Conservation (phyloP, 2,888 invertebrate species). For the Rotaria sp. region DNA sequence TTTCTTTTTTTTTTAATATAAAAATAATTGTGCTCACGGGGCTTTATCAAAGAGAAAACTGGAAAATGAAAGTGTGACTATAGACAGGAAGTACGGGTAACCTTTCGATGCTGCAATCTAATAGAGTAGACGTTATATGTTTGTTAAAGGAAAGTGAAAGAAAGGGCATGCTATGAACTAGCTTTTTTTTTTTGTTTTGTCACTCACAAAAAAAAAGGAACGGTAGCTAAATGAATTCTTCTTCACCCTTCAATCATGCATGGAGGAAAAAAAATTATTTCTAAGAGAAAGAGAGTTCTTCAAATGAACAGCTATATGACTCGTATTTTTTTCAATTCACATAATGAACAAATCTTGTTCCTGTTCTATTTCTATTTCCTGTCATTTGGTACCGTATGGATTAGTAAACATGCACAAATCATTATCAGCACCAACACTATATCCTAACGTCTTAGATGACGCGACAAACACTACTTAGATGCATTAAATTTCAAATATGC, state of each 20-base stretch:
- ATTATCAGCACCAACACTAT: not conserved
- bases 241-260: not conserved
- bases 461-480: not conserved
- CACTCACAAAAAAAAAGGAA: not conserved
- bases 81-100: not conserved
- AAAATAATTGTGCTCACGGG: not conserved
- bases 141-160: constrained; percentile 11
- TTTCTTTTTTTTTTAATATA: not conserved
- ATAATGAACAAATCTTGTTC: constrained; percentile 14
- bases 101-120: not conserved
- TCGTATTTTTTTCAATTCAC: not conserved
- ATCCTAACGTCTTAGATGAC: not conserved
- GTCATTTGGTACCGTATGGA: not conserved
- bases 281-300: not conserved
- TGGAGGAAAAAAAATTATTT: no score
- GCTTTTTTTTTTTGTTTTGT: not conserved
- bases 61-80: not conserved
- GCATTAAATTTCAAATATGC: constrained; percentile 22
- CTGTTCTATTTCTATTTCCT: constrained; percentile 11
- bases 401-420: constrained; percentile 1
- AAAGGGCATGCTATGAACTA: not conserved
- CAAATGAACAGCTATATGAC: not conserved
- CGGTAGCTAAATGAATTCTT: not conserved
- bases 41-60: constrained; percentile 2
- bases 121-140: not conserved